These are phyloP conservation scores for Strigamia crassipes DNA, from an alignment of 2,888 invertebrate species.

Conservation along the genomic window DNA sequence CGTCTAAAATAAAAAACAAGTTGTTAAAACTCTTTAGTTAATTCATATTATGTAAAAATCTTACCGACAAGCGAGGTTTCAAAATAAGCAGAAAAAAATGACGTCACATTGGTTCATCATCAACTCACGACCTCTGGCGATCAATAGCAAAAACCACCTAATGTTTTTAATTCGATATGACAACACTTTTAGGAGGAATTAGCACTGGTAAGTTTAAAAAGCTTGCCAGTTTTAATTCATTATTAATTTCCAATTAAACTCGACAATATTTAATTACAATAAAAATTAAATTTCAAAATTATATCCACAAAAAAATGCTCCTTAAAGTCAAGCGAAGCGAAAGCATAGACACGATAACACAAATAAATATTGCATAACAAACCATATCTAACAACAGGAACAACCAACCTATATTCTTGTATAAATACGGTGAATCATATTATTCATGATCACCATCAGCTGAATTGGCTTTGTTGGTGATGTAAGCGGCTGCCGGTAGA, in stretches of 20 bases:
- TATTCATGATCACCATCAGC: background rate
- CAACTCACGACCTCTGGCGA: background rate
- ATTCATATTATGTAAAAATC: no score
- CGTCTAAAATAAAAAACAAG: no score
- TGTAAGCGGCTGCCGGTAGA: conserved; percentile 5
- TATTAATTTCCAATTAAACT: background rate
- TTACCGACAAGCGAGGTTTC: no score
- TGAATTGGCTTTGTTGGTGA: background rate
- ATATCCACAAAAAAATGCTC: background rate
- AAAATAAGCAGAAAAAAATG: no score
- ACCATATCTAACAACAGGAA: background rate
- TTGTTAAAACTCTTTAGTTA: no score
- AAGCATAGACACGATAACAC: background rate
- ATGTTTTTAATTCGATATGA: background rate
- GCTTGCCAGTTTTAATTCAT: background rate
- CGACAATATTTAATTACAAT: background rate
- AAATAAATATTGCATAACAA: background rate
- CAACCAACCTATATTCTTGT: background rate
- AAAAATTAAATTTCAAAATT: background rate
- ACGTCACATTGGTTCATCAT: no score
- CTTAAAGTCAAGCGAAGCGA: background rate
- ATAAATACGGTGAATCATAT: background rate
- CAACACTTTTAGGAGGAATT: background rate
- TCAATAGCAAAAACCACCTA: background rate
- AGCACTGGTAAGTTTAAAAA: background rate